phyloP scores from a whole-genome alignment of 2,797 vertebrate genomes.

The Microctenopoma steveboyesi region DNA sequence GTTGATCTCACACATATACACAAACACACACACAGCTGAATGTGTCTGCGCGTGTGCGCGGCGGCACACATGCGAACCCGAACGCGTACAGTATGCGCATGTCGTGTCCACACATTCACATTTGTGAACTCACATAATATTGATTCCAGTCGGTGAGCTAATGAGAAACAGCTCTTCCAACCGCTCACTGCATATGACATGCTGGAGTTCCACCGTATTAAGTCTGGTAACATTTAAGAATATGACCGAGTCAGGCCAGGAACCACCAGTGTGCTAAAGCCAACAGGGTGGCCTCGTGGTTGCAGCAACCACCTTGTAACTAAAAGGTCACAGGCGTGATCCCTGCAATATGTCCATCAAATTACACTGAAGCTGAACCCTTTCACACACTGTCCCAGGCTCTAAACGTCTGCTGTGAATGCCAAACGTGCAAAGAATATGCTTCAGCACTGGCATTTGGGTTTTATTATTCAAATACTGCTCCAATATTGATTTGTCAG shows the following conservation, averaged over 20 bases:
- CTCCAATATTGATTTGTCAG: slow-evolving; percentile 26
- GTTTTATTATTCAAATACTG: slow-evolving; percentile 6
- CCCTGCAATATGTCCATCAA: slow-evolving; percentile 55
- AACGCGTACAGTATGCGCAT: slow-evolving; percentile 7
- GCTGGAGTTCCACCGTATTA: slow-evolving; percentile 61
- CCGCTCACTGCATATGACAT: slow-evolving; percentile 62
- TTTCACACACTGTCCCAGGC: slow-evolving; percentile 27
- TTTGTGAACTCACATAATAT: slow-evolving; percentile 40
- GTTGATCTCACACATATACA: slow-evolving; percentile 35
- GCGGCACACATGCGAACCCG: slow-evolving; percentile 5
- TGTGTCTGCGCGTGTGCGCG: slow-evolving; percentile 5
- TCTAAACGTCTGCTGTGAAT: slow-evolving; percentile 31
- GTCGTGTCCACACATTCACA: neutral
- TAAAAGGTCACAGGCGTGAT: slow-evolving; percentile 59
- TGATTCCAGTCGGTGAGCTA: slow-evolving; percentile 62
- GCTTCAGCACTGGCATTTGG: neutral
- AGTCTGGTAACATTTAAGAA: slow-evolving; percentile 71
- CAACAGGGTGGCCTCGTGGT: slow-evolving; percentile 62
- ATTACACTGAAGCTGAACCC: slow-evolving; percentile 40
- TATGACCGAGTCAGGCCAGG: slow-evolving; percentile 50
- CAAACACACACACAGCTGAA: slow-evolving; percentile 9
- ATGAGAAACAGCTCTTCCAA: slow-evolving; percentile 62
- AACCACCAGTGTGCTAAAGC: slow-evolving; percentile 46
- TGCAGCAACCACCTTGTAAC: slow-evolving; percentile 65
- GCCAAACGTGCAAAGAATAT: slow-evolving; percentile 47